Conservation (phyloP, 1,140 invertebrate species). For the Drosophila nikananu region DNA sequence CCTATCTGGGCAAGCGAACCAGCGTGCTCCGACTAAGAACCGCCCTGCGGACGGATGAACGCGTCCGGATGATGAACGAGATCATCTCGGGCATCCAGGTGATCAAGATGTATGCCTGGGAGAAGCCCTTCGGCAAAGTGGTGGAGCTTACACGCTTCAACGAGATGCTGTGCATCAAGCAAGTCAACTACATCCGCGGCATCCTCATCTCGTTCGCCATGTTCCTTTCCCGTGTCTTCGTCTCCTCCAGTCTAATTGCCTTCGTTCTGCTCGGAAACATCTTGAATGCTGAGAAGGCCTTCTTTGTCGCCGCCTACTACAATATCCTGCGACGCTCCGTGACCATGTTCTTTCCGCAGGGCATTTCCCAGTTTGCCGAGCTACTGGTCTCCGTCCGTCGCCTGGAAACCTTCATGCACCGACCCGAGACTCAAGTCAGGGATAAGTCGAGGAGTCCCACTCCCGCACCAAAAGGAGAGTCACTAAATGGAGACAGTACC, state of each 20-base stretch:
- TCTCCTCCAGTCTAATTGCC: conserved; percentile 91
- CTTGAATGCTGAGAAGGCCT: conserved; percentile 89
- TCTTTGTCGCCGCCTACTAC: conserved; percentile 90
- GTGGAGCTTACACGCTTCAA: conserved; percentile 87
- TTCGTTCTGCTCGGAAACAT: conserved; percentile 89
- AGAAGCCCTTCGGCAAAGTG: conserved; percentile 90
- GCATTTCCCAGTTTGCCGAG: conserved; percentile 88
- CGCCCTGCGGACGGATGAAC: conserved; percentile 91
- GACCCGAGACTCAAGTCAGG: conserved; percentile 87
- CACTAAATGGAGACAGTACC: conserved; percentile 38
- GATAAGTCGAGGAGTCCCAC: conserved; percentile 45
- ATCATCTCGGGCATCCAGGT: conserved; percentile 95
- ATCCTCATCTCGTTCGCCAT: conserved; percentile 90
- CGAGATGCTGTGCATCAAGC: conserved; percentile 87
- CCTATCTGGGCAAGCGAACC: conserved; percentile 89
- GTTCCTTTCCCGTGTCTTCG: conserved; percentile 90
- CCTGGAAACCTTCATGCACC: conserved; percentile 89
- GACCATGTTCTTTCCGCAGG: conserved; percentile 89
- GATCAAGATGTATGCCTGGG: conserved; percentile 98
- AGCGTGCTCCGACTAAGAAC: conserved; percentile 88
- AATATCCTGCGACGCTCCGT: conserved; percentile 90
- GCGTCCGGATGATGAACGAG: conserved; percentile 95
- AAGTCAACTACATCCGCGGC: conserved; percentile 89
- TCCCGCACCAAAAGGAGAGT: conserved; percentile 4
- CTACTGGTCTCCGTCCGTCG: conserved; percentile 89